These are phyloP conservation scores for Calliopsis andreniformis DNA, from an alignment of 1,140 invertebrate species.

Conservation along the genomic window DNA sequence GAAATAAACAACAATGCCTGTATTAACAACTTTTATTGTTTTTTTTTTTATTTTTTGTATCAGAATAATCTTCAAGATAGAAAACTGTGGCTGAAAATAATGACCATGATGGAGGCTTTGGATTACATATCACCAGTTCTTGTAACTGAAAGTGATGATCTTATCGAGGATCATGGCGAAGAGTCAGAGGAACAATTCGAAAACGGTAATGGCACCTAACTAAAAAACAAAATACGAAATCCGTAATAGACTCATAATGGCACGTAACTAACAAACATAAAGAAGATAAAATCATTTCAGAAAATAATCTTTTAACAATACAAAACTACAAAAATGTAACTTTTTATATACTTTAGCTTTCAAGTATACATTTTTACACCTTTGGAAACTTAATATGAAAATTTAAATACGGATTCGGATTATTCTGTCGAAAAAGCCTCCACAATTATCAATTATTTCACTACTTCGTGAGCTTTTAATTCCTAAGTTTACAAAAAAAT, in stretches of 20 bases:
- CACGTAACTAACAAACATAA: slow-evolving; percentile 9
- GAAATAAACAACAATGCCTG: slow-evolving; percentile 42
- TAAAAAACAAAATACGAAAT: not conserved
- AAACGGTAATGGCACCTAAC: slow-evolving; percentile 27
- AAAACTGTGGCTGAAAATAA: slow-evolving; percentile 71
- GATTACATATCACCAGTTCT: slow-evolving; percentile 56
- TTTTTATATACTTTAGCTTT: too few species aligned
- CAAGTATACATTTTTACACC: not conserved
- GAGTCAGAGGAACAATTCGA: slow-evolving; percentile 26
- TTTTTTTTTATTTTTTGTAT: slow-evolving; percentile 50
- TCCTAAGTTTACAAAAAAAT: too few species aligned
- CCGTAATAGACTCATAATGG: slow-evolving; percentile 4
- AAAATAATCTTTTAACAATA: not conserved
- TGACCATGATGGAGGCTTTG: slow-evolving; percentile 60
- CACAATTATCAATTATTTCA: not conserved
- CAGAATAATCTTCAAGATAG: slow-evolving; percentile 71
- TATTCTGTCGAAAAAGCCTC: not conserved
- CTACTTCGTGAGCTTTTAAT: too few species aligned
- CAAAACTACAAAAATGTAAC: not conserved
- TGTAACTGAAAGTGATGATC: slow-evolving; percentile 28
- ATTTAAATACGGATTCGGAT: slow-evolving; percentile 7
- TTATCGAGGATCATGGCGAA: slow-evolving; percentile 12
- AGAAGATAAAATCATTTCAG: not conserved
- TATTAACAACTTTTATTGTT: slow-evolving; percentile 62
- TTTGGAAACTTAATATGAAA: too few species aligned